These are phyloP conservation scores for Pammene aurita DNA, from an alignment of 2,888 invertebrate species.

Conservation along the genomic window DNA sequence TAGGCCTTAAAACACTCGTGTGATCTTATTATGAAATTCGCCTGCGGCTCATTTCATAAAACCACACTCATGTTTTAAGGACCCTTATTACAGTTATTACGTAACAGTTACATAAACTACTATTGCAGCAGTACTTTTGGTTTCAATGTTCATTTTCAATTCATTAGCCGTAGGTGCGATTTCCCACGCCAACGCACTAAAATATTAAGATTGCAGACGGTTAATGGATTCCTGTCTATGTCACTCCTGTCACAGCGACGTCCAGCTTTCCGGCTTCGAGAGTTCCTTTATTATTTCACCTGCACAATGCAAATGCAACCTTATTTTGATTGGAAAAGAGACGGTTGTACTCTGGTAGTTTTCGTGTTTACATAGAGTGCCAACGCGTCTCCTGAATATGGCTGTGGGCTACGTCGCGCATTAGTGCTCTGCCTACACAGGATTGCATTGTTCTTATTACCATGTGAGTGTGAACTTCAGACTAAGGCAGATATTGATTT, in stretches of 20 bases:
- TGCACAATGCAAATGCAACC: constrained; percentile 3
- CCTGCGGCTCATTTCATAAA: too few species aligned
- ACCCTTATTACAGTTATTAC: too few species aligned
- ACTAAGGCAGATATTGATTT: neutral
- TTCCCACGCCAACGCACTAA: constrained; percentile 45
- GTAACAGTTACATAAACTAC: too few species aligned
- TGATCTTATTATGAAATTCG: too few species aligned
- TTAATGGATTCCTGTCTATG: constrained; percentile 57
- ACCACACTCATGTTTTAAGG: too few species aligned
- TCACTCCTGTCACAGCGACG: constrained; percentile 50
- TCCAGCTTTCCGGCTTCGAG: constrained; percentile 50
- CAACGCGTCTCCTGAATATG: constrained; percentile 31
- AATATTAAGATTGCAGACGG: constrained; percentile 48
- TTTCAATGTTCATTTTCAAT: neutral
- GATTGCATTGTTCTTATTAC: constrained; percentile 19
- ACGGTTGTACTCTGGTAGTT: neutral
- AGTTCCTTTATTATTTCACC: constrained; percentile 24
- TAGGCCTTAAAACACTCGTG: too few species aligned
- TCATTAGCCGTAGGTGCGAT: constrained; percentile 5
- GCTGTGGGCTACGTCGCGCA: constrained; percentile 24
- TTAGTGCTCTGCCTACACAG: constrained; percentile 20
- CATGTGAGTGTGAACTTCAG: neutral
- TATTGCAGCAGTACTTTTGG: neutral
- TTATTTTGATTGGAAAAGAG: constrained; percentile 5
- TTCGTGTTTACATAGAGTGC: constrained; percentile 32